Percentiles rank a stretch among this genome's conserved stretches.
These are phyloP conservation scores for Holocentrus rufus DNA, from an alignment of 2,797 vertebrate genomes.

Conservation along the genomic window DNA sequence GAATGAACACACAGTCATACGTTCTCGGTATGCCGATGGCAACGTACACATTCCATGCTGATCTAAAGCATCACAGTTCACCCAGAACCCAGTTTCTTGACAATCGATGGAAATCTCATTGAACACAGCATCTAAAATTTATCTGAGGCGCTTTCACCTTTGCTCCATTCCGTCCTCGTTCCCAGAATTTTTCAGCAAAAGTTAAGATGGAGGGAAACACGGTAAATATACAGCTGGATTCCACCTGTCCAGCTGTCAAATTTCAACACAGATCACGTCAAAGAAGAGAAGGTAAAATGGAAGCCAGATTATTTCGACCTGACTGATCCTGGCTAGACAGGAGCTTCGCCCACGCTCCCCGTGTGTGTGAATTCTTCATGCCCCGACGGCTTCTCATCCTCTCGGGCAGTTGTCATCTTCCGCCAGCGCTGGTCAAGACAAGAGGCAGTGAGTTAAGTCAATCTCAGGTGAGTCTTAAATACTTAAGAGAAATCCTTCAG, in stretches of 20 bases:
- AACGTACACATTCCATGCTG: slow-evolving; percentile 18
- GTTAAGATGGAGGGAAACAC: slow-evolving; percentile 5
- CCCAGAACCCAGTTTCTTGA: slow-evolving; percentile 6
- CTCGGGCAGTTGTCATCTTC: slow-evolving; percentile 84
- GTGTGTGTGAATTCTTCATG: slow-evolving; percentile 78
- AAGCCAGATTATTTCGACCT: slow-evolving; percentile 44
- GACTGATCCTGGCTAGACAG: slow-evolving; percentile 72
- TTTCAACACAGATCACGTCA: slow-evolving; percentile 25
- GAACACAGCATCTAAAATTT: slow-evolving; percentile 6
- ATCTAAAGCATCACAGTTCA: slow-evolving; percentile 3
- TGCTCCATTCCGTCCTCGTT: background rate
- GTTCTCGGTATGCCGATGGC: background rate
- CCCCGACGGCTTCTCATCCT: slow-evolving; percentile 71
- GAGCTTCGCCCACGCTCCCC: slow-evolving; percentile 73
- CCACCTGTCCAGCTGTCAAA: slow-evolving; percentile 29
- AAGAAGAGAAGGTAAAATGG: slow-evolving; percentile 2
- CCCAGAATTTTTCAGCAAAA: slow-evolving; percentile 3
- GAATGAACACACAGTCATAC: slow-evolving; percentile 19
- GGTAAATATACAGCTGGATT: slow-evolving; percentile 15
- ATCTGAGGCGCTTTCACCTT: slow-evolving; percentile 4
- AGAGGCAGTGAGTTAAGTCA: slow-evolving; percentile 33
- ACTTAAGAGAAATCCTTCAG: background rate
- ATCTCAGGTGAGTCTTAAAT: slow-evolving; percentile 5
- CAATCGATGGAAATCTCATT: slow-evolving; percentile 15
- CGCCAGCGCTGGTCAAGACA: slow-evolving; percentile 83